phyloP scores from a whole-genome alignment of 2,888 invertebrate species.

The Polydesmus complanatus region DNA sequence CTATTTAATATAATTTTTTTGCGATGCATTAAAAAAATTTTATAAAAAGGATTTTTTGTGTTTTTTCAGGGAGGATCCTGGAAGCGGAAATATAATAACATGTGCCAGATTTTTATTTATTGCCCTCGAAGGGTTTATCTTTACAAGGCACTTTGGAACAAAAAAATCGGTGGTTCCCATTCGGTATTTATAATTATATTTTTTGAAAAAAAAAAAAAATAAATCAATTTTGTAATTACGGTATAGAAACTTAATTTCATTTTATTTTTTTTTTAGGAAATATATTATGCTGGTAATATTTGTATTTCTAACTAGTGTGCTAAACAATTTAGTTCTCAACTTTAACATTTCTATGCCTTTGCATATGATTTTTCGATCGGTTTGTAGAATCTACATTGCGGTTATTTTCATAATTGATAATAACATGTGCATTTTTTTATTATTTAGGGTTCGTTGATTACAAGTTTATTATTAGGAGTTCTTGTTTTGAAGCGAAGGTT shows the following conservation, averaged over 20 bases:
- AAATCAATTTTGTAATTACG: neutral
- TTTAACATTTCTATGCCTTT: conserved; percentile 33
- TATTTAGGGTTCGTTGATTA: conserved; percentile 16
- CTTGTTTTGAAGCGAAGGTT: conserved; percentile 11
- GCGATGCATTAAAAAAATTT: neutral
- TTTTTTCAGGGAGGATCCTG: conserved; percentile 30
- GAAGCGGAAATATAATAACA: conserved; percentile 37
- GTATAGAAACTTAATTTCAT: neutral
- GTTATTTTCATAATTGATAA: neutral
- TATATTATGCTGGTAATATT: conserved; percentile 35
- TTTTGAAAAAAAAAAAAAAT: neutral
- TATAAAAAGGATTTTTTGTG: neutral
- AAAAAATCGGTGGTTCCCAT: conserved; percentile 33
- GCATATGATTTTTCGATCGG: conserved; percentile 34
- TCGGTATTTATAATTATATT: conserved; percentile 28
- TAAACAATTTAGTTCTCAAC: conserved; percentile 20
- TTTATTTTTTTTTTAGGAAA: conserved; percentile 26
- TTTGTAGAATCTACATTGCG: conserved; percentile 23
- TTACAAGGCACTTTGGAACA: conserved; percentile 33
- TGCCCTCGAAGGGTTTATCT: conserved; percentile 36
- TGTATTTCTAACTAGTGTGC: conserved; percentile 37
- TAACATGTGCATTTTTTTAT: neutral
- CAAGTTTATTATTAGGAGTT: conserved; percentile 15
- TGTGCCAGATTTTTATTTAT: conserved; percentile 38
- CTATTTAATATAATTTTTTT: neutral